phyloP scores from a whole-genome alignment of 2,113 vertebrate species.

The Harpagus bidentatus region DNA sequence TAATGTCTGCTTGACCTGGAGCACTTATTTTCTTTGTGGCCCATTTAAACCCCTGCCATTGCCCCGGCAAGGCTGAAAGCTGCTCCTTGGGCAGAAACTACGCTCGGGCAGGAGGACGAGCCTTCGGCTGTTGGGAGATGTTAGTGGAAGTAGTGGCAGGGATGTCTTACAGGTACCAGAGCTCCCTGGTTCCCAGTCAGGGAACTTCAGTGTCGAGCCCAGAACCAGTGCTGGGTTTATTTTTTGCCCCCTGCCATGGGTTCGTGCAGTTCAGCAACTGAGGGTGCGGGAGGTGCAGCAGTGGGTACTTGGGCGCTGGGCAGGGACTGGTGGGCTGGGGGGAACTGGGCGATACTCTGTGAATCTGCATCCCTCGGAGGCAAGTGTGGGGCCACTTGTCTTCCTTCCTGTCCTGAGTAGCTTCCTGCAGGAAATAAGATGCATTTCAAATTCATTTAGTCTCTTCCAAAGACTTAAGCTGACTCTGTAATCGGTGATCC shows the following conservation, averaged over 20 bases:
- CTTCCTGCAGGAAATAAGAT: neutral
- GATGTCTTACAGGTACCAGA: neutral
- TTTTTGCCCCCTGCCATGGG: neutral
- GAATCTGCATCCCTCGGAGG: fast-evolving
- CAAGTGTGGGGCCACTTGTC: fast-evolving
- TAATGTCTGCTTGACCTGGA: fast-evolving
- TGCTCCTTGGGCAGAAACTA: neutral
- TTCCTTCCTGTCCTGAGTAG: neutral
- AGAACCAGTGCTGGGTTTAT: fast-evolving
- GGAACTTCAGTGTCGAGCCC: fast-evolving
- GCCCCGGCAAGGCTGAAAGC: fast-evolving
- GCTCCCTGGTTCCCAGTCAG: neutral
- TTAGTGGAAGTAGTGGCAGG: fast-evolving
- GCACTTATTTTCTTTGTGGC: fast-evolving
- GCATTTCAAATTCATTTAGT: neutral
- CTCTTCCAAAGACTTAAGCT: neutral
- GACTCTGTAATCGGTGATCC: fast-evolving
- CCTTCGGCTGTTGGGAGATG: neutral
- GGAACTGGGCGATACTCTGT: fast-evolving
- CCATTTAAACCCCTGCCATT: fast-evolving
- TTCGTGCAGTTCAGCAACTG: fast-evolving
- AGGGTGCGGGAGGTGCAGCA: fast-evolving
- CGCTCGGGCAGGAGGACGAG: fast-evolving
- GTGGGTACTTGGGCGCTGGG: neutral
- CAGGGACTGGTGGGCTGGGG: neutral